Conservation (phyloP, 1,140 invertebrate species). For the Myzus persicae region DNA sequence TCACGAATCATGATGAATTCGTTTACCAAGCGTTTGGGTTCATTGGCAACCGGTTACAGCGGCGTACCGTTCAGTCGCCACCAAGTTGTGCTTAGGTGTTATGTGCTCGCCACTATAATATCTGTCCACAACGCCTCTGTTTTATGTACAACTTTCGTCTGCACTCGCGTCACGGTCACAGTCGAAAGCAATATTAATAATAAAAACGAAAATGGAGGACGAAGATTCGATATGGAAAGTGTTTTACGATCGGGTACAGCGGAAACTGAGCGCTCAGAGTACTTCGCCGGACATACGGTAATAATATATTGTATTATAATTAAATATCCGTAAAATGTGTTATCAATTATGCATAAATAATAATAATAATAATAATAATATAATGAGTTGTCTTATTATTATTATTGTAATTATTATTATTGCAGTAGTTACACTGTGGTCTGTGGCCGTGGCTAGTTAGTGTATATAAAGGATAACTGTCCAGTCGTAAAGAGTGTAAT, state of each 20-base stretch:
- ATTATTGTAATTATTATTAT: background rate
- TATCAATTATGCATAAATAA: background rate
- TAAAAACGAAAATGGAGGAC: background rate
- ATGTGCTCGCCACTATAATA: too few species aligned
- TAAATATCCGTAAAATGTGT: background rate
- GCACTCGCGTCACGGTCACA: background rate
- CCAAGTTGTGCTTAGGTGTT: background rate
- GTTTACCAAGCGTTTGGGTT: background rate
- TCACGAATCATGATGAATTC: background rate
- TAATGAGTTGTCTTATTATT: background rate
- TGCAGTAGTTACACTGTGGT: background rate
- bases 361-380: background rate
- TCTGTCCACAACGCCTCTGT: too few species aligned
- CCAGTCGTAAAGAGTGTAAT: background rate
- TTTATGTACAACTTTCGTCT: background rate
- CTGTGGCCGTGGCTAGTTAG: background rate
- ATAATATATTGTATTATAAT: conserved; percentile 23
- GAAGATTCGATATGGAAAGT: conserved; percentile 78
- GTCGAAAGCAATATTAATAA: background rate
- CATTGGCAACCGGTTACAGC: background rate
- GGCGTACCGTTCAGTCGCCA: background rate
- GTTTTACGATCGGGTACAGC: conserved; percentile 71
- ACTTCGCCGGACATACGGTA: conserved; percentile 18
- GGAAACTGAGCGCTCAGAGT: conserved; percentile 67
- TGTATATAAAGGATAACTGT: background rate